Evolutionary conservation across 2,113 vertebrate genomes (phyloP).

Genomic region (Poeciliopsis occidentalis): DNA sequence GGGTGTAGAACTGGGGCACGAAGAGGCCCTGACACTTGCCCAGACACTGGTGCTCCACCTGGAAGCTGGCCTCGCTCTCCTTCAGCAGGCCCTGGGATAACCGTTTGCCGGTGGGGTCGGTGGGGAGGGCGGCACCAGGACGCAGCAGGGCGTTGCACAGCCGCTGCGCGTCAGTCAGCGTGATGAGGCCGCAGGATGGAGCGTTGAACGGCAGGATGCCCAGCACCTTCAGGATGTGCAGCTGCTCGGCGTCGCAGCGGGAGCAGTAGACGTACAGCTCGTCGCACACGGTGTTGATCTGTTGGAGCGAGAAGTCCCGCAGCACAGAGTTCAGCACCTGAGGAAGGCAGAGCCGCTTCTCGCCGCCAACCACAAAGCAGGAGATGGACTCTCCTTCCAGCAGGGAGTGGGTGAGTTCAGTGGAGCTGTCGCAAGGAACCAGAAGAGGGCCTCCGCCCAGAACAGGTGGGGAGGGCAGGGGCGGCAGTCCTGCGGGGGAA

Average conservation of each 20-base stretch:
- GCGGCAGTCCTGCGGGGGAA: conserved; percentile 84
- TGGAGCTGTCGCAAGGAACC: conserved; percentile 96
- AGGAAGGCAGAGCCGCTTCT: conserved; percentile 96
- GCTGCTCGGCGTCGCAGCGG: conserved; percentile 93
- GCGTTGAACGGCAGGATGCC: conserved; percentile 97
- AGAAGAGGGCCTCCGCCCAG: conserved; percentile 92
- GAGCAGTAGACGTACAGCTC: conserved; percentile 98
- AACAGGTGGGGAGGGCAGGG: conserved; percentile 89
- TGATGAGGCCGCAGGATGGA: conserved; percentile 96
- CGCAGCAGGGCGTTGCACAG: conserved; percentile 94
- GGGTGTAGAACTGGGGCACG: conserved; percentile 93
- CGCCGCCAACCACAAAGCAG: conserved; percentile 96
- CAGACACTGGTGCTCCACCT: conserved; percentile 96
- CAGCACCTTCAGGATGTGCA: conserved; percentile 96
- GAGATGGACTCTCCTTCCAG: conserved; percentile 97
- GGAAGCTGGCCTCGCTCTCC: conserved; percentile 91
- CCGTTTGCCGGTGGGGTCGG: conserved; percentile 81
- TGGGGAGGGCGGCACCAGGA: conserved; percentile 86
- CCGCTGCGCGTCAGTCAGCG: conserved; percentile 94
- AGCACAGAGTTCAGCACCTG: conserved; percentile 98
- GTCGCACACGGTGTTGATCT: conserved; percentile 96
- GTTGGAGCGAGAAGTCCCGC: conserved; percentile 95
- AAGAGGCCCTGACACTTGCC: conserved; percentile 98
- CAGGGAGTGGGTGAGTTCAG: conserved; percentile 92
- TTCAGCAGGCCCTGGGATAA: conserved; percentile 87